Evolutionary conservation across 37 sponge, comb jelly and placozoan genomes (phyloP), one percentile per base, ranked within the genome.

Genomic region (Hormiphora californensis): DNA sequence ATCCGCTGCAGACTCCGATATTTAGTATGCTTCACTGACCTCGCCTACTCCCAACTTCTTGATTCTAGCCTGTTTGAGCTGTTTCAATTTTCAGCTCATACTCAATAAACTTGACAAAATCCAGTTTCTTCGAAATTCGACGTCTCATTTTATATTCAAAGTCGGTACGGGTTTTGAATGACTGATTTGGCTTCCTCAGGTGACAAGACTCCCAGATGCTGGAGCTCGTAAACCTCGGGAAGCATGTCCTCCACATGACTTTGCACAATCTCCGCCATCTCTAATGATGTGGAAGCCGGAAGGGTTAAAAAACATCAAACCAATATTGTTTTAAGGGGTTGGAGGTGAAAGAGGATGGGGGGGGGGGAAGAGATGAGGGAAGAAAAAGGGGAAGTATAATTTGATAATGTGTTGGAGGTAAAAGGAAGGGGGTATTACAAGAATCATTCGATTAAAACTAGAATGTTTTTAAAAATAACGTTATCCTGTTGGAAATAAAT

Each of bases 191-290:
- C 81, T 40, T 73, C 81, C 40, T 36, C 25, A 36, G 81, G 25
- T 73, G 81, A 73, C 32, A 73, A 41, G 23, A 73, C 35, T 4
- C 81, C 81, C 5, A 73, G 44, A n/a, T 73, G 81, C 46, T 73
- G 81, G 25, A 73, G 81, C 23, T 73, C 81, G 23, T 73, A 73
- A 40, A 73, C 81, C 23, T 73, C 81, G 23, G 81, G 81, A 22
- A 73, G 43, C 35, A 33, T 73, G 44, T 73, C 81, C 25, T 73
- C 81, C 21, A 73, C 43, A 21, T 73, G 43, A 21, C 81, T 73
- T 41, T 73, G 81, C 21, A 73, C 81, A 73, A 73, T 46, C 23
- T 73, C 81, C n/a, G 81, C 81, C 81, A 73, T 73, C n/a, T n/a
- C n/a, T n/a, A n/a, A n/a, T n/a, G n/a, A n/a, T n/a, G n/a, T n/a